These are phyloP conservation scores for Pandemis heparana DNA, from an alignment of 2,888 invertebrate species.

Conservation along the genomic window DNA sequence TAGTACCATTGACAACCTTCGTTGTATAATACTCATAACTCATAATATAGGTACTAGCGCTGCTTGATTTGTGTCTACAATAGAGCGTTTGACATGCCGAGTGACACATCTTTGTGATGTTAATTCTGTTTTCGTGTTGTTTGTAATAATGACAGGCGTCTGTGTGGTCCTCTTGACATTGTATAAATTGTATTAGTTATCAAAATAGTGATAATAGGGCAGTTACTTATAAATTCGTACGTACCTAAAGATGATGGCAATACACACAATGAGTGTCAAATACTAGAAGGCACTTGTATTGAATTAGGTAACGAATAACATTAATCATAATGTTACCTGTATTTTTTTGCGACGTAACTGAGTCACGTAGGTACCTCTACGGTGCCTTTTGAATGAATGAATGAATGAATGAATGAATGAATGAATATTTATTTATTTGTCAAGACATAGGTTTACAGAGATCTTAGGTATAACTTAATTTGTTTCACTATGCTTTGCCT, in stretches of 20 bases:
- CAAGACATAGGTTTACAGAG: too few species aligned
- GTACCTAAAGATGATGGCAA: neutral
- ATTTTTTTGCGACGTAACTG: too few species aligned
- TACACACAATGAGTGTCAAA: too few species aligned
- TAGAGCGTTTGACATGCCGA: slow-evolving; percentile 1
- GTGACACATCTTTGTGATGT: slow-evolving; percentile 22
- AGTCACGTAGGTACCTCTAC: too few species aligned
- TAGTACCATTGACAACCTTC: neutral
- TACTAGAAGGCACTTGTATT: too few species aligned
- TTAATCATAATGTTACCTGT: too few species aligned
- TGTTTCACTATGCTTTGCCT: too few species aligned
- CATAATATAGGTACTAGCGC: neutral
- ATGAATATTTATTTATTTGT: too few species aligned
- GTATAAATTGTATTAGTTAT: slow-evolving; percentile 41
- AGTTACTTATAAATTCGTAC: neutral
- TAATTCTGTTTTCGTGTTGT: neutral
- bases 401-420: too few species aligned
- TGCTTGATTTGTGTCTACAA: neutral
- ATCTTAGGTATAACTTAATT: too few species aligned
- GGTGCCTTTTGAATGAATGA: too few species aligned
- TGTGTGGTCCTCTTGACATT: slow-evolving; percentile 47
- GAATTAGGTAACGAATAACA: too few species aligned
- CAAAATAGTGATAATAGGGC: neutral
- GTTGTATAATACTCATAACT: neutral
- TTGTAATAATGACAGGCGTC: slow-evolving; percentile 22